These are phyloP conservation scores for Caranx ignobilis DNA, from an alignment of 2,113 vertebrate genomes.

Conservation along the genomic window DNA sequence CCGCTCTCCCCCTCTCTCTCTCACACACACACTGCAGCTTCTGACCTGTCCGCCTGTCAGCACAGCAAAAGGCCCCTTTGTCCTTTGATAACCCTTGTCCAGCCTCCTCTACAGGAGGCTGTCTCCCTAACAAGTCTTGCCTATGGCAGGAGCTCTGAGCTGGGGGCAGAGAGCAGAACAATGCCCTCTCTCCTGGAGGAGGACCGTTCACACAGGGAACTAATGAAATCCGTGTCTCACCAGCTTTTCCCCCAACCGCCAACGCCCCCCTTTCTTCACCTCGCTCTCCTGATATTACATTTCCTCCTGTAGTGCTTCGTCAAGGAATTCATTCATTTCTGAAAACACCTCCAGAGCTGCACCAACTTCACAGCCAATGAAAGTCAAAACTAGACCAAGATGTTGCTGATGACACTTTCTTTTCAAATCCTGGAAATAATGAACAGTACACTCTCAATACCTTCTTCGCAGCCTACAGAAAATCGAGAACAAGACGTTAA, in stretches of 20 bases:
- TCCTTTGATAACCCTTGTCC: conserved; percentile 78
- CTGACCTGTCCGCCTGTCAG: conserved; percentile 72
- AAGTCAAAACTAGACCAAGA: background rate
- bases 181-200: conserved; percentile 62
- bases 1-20: background rate
- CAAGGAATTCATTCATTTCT: conserved; percentile 34
- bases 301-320: conserved; percentile 35
- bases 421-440: conserved; percentile 23
- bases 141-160: conserved; percentile 66
- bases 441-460: background rate
- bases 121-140: conserved; percentile 70
- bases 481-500: conserved; percentile 35
- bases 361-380: background rate
- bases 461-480: conserved; percentile 4
- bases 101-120: conserved; percentile 75
- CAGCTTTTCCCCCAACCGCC: conserved; percentile 36
- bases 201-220: conserved; percentile 59
- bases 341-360: background rate
- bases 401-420: background rate
- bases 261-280: conserved; percentile 12
- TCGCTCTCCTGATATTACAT: conserved; percentile 36
- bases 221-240: conserved; percentile 75
- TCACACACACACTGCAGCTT: conserved; percentile 45
- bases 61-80: conserved; percentile 81
- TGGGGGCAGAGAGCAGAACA: conserved; percentile 65